Percentiles rank a stretch among this genome's conserved stretches.
phyloP scores from a whole-genome alignment of 2,888 invertebrate species.

The Chymomyza amoena region DNA sequence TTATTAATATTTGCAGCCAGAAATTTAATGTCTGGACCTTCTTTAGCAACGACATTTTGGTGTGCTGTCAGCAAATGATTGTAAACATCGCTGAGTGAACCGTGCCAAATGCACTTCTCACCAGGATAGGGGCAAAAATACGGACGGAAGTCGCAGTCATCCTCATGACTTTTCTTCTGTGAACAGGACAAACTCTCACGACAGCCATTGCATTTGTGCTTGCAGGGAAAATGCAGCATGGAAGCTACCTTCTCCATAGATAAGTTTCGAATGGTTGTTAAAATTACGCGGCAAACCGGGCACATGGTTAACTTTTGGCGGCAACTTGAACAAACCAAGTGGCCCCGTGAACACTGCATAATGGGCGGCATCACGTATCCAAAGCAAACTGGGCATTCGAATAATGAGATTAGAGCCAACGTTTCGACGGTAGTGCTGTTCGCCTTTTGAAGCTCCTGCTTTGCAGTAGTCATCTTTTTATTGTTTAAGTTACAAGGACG shows the following conservation, averaged over 20 bases:
- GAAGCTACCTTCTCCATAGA: conserved; percentile 99
- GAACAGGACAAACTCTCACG: conserved; percentile 92
- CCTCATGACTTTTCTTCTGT: conserved; percentile 99
- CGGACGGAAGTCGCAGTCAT: conserved; percentile 97
- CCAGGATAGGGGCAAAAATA: conserved; percentile 99
- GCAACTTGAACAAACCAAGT: conserved; percentile 98
- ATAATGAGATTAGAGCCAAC: conserved; percentile 81
- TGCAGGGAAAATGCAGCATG: conserved; percentile 98
- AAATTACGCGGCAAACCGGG: conserved; percentile 97
- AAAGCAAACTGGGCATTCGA: conserved; percentile 99
- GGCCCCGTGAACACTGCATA: conserved; percentile 98
- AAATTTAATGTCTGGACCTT: conserved; percentile 99
- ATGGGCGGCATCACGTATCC: conserved; percentile 99
- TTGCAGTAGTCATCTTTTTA: too few relatives aligned
- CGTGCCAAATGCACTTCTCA: conserved; percentile 99
- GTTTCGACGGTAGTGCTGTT: conserved; percentile 6
- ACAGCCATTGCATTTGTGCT: conserved; percentile 97
- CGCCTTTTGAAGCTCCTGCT: neutral
- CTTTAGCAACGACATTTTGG: conserved; percentile 98
- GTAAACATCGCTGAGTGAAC: conserved; percentile 99
- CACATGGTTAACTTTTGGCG: conserved; percentile 97
- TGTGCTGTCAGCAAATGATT: conserved; percentile 97
- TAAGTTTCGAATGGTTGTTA: conserved; percentile 97
- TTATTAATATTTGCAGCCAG: conserved; percentile 99
- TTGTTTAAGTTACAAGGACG: too few relatives aligned